Evolutionary conservation across 2,888 invertebrate genomes (phyloP).

Genomic region (Taphrorychus bicolor): DNA sequence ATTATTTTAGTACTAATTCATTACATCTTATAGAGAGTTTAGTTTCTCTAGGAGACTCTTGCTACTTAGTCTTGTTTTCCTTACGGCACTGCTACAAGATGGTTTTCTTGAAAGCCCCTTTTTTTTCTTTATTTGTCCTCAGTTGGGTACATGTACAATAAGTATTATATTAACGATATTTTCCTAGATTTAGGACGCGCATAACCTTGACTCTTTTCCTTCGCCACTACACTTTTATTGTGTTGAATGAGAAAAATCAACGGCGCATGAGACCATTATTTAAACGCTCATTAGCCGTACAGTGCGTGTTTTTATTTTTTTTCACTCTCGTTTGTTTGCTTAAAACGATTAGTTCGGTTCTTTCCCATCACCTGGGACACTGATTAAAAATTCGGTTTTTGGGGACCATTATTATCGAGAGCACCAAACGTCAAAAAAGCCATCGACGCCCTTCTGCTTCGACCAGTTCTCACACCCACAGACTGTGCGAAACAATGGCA

Average conservation of each 20-base stretch:
- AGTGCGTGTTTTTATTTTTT: constrained; percentile 6
- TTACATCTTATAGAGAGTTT: too few species aligned
- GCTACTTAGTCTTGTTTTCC: too few species aligned
- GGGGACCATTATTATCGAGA: neutral
- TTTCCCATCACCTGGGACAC: neutral
- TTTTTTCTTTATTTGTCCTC: too few species aligned
- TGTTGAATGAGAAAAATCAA: constrained; percentile 36
- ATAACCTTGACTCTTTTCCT: constrained; percentile 34
- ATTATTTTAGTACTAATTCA: too few species aligned
- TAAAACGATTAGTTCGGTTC: neutral
- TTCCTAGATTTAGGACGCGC: constrained; percentile 14
- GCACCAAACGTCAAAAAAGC: neutral
- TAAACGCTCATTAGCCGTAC: constrained; percentile 34
- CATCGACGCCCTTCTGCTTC: neutral
- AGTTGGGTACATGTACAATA: too few species aligned
- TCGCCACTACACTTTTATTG: constrained; percentile 21
- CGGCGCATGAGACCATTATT: constrained; percentile 26
- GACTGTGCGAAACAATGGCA: neutral
- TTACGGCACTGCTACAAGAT: too few species aligned
- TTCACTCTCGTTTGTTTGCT: neutral
- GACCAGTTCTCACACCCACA: constrained; percentile 3
- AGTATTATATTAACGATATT: too few species aligned
- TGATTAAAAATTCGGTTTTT: neutral
- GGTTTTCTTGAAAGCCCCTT: too few species aligned
- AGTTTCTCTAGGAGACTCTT: too few species aligned